These are phyloP conservation scores for Ovis canadensis DNA, from an alignment of 2,113 vertebrate species.

Conservation along the genomic window DNA sequence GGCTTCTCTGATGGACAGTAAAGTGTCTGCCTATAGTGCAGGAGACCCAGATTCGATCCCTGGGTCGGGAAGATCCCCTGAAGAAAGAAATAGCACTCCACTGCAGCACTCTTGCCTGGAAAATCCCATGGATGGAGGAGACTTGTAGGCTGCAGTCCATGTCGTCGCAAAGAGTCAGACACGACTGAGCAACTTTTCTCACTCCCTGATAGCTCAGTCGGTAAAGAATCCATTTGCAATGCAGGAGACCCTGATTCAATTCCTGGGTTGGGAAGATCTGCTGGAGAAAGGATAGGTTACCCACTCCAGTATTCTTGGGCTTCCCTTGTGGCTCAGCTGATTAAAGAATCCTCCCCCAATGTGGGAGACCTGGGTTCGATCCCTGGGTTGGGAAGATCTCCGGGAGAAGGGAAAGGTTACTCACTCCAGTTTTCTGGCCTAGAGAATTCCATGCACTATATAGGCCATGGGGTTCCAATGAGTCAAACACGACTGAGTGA, in stretches of 20 bases:
- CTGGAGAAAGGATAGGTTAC: neutral
- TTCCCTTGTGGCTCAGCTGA: neutral
- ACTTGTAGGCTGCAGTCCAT: neutral
- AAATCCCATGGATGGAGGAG: neutral
- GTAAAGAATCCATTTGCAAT: neutral
- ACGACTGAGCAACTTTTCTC: neutral
- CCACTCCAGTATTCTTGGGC: neutral
- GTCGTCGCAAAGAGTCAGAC: fast-evolving
- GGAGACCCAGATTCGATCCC: neutral
- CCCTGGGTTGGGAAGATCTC: neutral
- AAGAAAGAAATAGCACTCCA: neutral
- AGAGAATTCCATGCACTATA: neutral
- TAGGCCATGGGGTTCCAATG: neutral
- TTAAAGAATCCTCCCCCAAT: neutral
- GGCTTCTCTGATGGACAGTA: neutral
- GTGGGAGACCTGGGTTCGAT: fast-evolving
- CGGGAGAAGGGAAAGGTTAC: neutral
- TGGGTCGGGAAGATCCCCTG: neutral
- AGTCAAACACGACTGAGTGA: neutral
- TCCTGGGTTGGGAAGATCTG: neutral
- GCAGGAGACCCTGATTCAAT: neutral
- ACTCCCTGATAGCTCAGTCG: neutral
- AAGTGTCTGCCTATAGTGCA: neutral
- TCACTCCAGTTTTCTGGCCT: neutral
- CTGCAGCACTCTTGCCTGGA: neutral